phyloP scores from a whole-genome alignment of 2,888 invertebrate genomes.

The Acrobasis suavella region DNA sequence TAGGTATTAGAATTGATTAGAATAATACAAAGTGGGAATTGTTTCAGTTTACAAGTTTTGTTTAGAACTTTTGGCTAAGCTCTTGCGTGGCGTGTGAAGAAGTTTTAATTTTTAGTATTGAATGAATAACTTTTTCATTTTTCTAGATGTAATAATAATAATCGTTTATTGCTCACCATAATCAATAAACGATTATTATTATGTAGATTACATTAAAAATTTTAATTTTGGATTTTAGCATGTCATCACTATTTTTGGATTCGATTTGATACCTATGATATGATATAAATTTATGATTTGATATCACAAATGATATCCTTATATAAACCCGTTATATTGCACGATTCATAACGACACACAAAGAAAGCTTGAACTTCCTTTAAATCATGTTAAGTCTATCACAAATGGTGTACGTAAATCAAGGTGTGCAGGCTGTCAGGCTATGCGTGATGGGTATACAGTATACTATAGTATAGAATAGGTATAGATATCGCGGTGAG shows the following conservation, averaged over 20 bases:
- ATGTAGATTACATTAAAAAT: slow-evolving; percentile 21
- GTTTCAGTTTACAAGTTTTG: slow-evolving; percentile 33
- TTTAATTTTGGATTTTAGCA: not conserved
- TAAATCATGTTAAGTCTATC: slow-evolving; percentile 37
- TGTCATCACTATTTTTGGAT: not conserved
- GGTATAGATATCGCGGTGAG: slow-evolving; percentile 70
- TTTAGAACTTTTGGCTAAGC: slow-evolving; percentile 31
- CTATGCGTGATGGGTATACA: slow-evolving; percentile 46
- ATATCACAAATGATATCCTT: slow-evolving; percentile 1
- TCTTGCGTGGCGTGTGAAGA: slow-evolving; percentile 34
- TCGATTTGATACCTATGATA: not conserved
- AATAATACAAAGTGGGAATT: no score
- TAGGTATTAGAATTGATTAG: no score
- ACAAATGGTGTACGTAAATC: slow-evolving; percentile 61
- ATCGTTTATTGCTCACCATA: no score
- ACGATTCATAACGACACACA: slow-evolving; percentile 13
- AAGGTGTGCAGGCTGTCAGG: slow-evolving; percentile 67
- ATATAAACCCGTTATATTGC: not conserved
- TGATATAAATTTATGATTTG: slow-evolving; percentile 1
- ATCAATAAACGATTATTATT: no score
- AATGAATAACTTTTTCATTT: slow-evolving; percentile 33
- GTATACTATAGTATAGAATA: slow-evolving; percentile 30
- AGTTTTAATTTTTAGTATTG: slow-evolving; percentile 28
- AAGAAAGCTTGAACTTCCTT: slow-evolving; percentile 25
- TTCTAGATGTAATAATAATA: slow-evolving; percentile 18